phyloP scores from a whole-genome alignment of 2,113 vertebrate species.

The Phalacrocorax brasilianus region DNA sequence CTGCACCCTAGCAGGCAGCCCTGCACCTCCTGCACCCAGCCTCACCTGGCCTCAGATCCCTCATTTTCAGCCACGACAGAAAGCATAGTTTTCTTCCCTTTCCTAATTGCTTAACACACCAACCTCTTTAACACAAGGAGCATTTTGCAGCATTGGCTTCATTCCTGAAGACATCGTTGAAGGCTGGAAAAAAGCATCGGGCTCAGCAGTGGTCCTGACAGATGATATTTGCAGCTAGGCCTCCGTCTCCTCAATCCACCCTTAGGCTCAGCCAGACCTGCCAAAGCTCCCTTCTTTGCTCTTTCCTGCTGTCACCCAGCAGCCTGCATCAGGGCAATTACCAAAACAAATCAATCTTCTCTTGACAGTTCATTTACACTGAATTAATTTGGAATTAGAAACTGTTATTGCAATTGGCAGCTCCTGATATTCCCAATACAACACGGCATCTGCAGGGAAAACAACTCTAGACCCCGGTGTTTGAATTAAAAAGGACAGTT shows the following conservation, averaged over 20 bases:
- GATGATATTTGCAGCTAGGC: constrained; percentile 73
- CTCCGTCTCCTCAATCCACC: constrained; percentile 66
- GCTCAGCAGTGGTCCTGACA: constrained; percentile 77
- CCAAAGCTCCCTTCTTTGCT: constrained; percentile 77
- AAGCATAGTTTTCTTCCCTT: fast-evolving
- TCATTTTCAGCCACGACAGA: neutral
- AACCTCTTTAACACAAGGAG: neutral
- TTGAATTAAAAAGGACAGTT: constrained; percentile 83
- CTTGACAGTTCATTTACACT: constrained; percentile 95
- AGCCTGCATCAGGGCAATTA: constrained; percentile 80
- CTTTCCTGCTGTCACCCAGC: constrained; percentile 84
- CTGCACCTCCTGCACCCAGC: neutral
- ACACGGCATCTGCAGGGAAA: constrained; percentile 54
- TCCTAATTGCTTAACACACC: neutral
- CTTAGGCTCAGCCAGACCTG: constrained; percentile 77
- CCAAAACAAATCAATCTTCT: constrained; percentile 90
- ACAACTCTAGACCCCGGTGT: constrained; percentile 43
- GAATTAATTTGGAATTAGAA: constrained; percentile 94
- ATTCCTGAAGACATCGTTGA: constrained; percentile 50
- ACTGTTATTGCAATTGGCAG: constrained; percentile 89
- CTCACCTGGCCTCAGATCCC: neutral
- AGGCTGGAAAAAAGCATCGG: constrained; percentile 53
- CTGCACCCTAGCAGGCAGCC: neutral
- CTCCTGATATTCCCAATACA: constrained; percentile 84
- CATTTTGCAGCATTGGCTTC: neutral